A percentile compares a stretch with the other conserved stretches of the same genome.
Conservation (phyloP, 2,113 vertebrate species). For the Lanius ludovicianus region DNA sequence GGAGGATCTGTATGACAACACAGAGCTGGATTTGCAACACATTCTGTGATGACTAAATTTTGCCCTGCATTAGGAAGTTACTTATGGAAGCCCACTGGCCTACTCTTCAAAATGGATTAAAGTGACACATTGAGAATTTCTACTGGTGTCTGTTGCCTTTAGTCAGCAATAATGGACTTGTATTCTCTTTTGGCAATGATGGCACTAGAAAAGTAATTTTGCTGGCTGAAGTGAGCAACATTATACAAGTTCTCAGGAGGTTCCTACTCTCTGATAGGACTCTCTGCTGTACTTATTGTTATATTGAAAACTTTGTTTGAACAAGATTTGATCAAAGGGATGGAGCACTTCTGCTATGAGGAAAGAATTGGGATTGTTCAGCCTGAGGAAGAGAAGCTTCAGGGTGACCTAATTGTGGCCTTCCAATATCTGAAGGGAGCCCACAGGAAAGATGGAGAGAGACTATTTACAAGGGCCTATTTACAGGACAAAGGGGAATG, state of each 20-base stretch:
- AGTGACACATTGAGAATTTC: not conserved
- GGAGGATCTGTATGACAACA: not conserved
- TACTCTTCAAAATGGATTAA: not conserved
- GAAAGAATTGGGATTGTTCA: not conserved
- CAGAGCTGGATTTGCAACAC: not conserved
- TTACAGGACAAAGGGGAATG: not conserved
- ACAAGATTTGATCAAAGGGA: not conserved
- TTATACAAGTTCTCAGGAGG: not conserved
- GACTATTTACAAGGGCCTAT: not conserved
- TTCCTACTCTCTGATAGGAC: not conserved
- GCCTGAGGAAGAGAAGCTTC: not conserved
- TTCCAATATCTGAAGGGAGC: not conserved
- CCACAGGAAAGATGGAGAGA: not conserved
- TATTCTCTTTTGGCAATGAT: not conserved
- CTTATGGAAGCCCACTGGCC: not conserved
- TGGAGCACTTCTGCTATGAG: not conserved
- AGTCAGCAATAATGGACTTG: not conserved
- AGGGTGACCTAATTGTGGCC: fast-evolving
- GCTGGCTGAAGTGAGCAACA: not conserved
- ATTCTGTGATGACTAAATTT: not conserved
- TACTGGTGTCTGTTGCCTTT: not conserved
- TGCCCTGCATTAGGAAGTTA: not conserved
- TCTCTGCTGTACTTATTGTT: not conserved
- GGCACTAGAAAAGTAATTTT: not conserved
- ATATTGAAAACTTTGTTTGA: not conserved